phyloP scores from a whole-genome alignment of 1,140 invertebrate genomes.

The Megathymus violae region DNA sequence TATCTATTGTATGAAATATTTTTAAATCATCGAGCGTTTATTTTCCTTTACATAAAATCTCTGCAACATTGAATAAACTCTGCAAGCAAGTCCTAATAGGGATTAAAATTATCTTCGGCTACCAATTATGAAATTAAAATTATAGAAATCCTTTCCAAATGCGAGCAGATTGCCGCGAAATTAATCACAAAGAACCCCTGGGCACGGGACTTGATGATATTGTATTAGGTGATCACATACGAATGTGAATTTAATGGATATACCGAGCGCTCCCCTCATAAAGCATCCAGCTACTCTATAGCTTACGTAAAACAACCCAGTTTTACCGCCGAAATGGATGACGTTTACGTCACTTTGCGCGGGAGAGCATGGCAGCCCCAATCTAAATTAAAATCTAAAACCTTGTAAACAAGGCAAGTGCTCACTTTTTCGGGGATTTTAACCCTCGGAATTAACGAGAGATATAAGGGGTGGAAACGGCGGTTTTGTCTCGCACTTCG shows the following conservation, averaged over 20 bases:
- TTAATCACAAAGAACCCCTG: conserved; percentile 79
- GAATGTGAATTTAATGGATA: conserved; percentile 84
- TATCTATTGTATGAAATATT: no score
- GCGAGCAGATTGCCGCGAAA: conserved; percentile 80
- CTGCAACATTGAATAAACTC: neutral
- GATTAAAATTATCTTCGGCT: conserved; percentile 36
- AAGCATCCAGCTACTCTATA: conserved; percentile 46
- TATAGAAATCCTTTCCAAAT: conserved; percentile 70
- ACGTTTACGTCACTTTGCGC: conserved; percentile 62
- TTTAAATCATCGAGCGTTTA: no score
- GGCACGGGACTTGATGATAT: conserved; percentile 79
- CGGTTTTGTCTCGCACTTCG: conserved; percentile 59
- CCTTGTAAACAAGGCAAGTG: conserved; percentile 85
- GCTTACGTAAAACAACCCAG: conserved; percentile 50
- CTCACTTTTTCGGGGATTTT: conserved; percentile 85
- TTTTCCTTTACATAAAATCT: no score
- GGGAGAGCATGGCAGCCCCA: conserved; percentile 61
- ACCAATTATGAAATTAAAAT: conserved; percentile 68
- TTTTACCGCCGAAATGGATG: conserved; percentile 45
- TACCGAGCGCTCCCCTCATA: conserved; percentile 47
- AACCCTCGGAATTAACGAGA: conserved; percentile 82
- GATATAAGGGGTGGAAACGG: conserved; percentile 65
- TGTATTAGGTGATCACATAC: conserved; percentile 85
- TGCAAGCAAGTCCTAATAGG: conserved; percentile 1
- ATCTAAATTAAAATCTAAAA: conserved; percentile 86